Evolutionary conservation across 2,888 invertebrate genomes (phyloP), one percentile per base, ranked within the genome.

Genomic region (Dryobota labecula): DNA sequence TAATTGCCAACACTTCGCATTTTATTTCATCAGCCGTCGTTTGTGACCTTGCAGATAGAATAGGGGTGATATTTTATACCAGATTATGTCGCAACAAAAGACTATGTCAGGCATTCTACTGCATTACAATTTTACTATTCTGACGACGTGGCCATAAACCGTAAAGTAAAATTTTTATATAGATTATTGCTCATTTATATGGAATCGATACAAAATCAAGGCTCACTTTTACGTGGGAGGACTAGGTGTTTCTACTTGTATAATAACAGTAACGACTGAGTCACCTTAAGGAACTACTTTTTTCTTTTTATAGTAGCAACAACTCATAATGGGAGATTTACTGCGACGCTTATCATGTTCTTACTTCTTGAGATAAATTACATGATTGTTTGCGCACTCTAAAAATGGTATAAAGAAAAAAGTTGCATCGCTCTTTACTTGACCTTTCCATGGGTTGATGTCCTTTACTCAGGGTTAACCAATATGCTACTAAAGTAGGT

Each of bases 391-490:
- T 64, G 36, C 56, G 27, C 47, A 18, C 54, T 70, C 80, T 78
- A 63, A 74, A 83, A 73, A 83, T 76, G 74, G 76, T 62, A 61
- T 66, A 27, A 20, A 73, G 64, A 80, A 79, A 83, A 74, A 83
- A 72, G 70, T 80, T 74, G 72, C 74, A 71, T 63, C 49, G 83
- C 77, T 78, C 78, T 85, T 83, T 81, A 64, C 20, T 54, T 81
- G 76, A 76, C 84, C 86, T 85, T 83, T 83, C 58, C 56, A 57
- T 61, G 33, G 56, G 76, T 76, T 66, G 83, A 54, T 76, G 73
- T 75, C 84, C 84, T 85, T 79, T 38, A 70, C 24, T 79, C 85
- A 81, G 73, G 84, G 85, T 73, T 68, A 69, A 68, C 41, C 64
- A 70, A 57, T 67, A 63, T 36, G 54, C 64, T 67, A 33, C 63